Evolutionary conservation across 1,140 invertebrate species (phyloP).

Genomic region (Lethrus apterus): DNA sequence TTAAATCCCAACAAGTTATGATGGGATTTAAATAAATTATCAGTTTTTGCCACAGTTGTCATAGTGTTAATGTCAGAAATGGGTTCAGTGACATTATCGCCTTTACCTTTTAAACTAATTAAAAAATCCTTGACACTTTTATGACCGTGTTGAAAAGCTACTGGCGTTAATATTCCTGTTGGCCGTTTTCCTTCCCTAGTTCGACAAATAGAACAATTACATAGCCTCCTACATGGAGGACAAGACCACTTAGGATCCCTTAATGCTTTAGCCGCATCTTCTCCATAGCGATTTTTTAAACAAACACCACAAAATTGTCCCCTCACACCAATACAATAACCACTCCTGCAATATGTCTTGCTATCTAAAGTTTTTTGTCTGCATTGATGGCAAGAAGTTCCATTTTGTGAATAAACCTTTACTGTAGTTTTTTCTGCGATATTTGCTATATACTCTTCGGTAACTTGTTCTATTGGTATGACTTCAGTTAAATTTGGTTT

Average conservation of each 20-base stretch:
- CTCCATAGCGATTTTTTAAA: constrained; percentile 43
- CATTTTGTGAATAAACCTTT: constrained; percentile 21
- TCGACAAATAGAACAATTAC: constrained; percentile 47
- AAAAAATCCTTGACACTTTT: constrained; percentile 32
- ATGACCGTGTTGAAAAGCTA: constrained; percentile 37
- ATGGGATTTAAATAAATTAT: constrained; percentile 1
- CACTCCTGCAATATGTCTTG: constrained; percentile 44
- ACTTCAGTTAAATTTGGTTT: neutral
- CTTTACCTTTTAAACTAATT: constrained; percentile 18
- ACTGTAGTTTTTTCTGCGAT: constrained; percentile 3
- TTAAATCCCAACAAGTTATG: constrained; percentile 5
- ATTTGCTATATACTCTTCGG: constrained; percentile 8
- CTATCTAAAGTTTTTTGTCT: constrained; percentile 45
- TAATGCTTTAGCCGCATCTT: constrained; percentile 39
- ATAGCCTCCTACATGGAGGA: constrained; percentile 43
- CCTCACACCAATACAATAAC: constrained; percentile 40
- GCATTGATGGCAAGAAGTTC: constrained; percentile 44
- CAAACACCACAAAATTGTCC: constrained; percentile 48
- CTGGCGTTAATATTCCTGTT: constrained; percentile 41
- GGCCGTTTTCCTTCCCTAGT: constrained; percentile 40
- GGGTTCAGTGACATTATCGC: neutral
- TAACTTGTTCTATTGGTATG: constrained; percentile 8
- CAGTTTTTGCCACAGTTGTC: neutral
- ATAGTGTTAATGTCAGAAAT: neutral
- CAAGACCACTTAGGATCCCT: constrained; percentile 45